A percentile compares a stretch with the other conserved stretches of the same genome.
Conservation (phyloP, 2,888 invertebrate genomes). For the Cerastoderma edule region DNA sequence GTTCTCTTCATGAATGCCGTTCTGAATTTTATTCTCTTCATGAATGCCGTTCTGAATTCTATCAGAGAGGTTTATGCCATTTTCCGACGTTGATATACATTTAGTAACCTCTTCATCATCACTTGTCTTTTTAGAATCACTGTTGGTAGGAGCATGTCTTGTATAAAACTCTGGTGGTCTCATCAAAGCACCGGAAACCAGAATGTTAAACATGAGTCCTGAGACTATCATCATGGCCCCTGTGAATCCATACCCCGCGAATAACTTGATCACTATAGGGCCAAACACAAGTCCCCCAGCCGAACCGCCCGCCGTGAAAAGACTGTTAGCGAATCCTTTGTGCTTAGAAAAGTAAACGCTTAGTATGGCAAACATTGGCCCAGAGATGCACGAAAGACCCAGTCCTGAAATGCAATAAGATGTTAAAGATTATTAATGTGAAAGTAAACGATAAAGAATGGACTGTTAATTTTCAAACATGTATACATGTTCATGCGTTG, state of each 20-base stretch:
- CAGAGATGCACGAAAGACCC: slow-evolving; percentile 23
- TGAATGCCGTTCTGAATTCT: not conserved
- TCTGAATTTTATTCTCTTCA: not conserved
- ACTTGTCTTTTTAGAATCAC: no score
- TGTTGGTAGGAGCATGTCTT: not conserved
- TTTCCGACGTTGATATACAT: not conserved
- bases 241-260: slow-evolving; percentile 38
- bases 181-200: slow-evolving; percentile 27
- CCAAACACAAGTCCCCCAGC: slow-evolving; percentile 40
- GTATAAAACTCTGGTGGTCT: slow-evolving; percentile 32
- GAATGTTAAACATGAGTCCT: slow-evolving; percentile 27
- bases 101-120: no score
- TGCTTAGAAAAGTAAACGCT: slow-evolving; percentile 31
- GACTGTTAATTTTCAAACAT: no score
- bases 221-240: slow-evolving; percentile 38
- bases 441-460: no score
- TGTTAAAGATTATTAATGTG: no score
- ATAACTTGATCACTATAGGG: slow-evolving; percentile 32
- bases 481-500: no score
- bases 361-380: slow-evolving; percentile 23
- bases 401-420: slow-evolving; percentile 22
- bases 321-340: slow-evolving; percentile 36
- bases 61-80: not conserved
- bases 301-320: slow-evolving; percentile 33
- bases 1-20: not conserved